These are phyloP conservation scores for Notolepis coatsorum DNA, from an alignment of 2,797 vertebrate species.

Conservation along the genomic window DNA sequence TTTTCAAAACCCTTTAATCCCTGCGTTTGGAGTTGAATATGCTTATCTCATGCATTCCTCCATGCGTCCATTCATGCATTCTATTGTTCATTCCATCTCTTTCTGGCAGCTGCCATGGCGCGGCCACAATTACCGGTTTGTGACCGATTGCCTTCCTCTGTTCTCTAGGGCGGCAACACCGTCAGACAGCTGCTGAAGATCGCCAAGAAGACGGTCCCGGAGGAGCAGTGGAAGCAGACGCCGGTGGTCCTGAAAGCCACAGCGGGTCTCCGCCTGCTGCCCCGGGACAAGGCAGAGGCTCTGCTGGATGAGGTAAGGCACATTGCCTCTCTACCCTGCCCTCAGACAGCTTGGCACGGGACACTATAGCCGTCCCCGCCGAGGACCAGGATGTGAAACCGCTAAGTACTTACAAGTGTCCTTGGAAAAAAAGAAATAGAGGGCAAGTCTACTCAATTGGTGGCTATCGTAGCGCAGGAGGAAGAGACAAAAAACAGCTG, in stretches of 20 bases:
- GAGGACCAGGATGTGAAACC: conserved; percentile 77
- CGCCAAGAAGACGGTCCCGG: conserved; percentile 91
- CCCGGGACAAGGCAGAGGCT: conserved; percentile 88
- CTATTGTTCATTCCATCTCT: background rate
- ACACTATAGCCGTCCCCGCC: conserved; percentile 62
- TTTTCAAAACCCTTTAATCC: conserved; percentile 14
- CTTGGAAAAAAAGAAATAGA: conserved; percentile 55
- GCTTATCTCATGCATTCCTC: background rate
- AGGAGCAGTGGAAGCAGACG: conserved; percentile 90
- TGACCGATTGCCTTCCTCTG: conserved; percentile 9
- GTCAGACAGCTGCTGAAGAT: conserved; percentile 89
- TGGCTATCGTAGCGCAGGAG: conserved; percentile 72
- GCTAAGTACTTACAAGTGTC: conserved; percentile 79
- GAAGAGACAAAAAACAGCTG: conserved; percentile 85
- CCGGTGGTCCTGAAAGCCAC: conserved; percentile 97
- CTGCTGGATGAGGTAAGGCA: conserved; percentile 89
- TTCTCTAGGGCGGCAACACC: conserved; percentile 88
- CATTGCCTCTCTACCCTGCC: conserved; percentile 59
- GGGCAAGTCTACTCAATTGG: conserved; percentile 72
- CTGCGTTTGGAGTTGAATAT: conserved; percentile 1
- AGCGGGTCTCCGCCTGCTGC: conserved; percentile 92
- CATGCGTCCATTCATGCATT: background rate
- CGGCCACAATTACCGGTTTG: background rate
- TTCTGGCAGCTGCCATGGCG: too few species aligned
- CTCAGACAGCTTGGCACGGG: conserved; percentile 77